Evolutionary conservation across 2,113 vertebrate species (phyloP).

Genomic region (Apaloderma vittatum): DNA sequence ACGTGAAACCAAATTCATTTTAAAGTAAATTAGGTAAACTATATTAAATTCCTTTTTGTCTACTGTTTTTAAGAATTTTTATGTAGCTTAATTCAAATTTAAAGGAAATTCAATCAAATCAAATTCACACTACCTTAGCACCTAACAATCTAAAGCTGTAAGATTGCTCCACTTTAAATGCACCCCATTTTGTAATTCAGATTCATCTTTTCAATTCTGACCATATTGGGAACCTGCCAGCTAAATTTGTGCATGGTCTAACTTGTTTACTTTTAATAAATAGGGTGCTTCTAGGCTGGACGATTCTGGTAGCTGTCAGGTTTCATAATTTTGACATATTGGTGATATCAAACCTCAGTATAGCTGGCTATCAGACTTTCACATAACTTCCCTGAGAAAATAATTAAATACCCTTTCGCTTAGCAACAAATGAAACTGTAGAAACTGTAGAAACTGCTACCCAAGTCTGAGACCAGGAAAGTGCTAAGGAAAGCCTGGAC

Average conservation of each 20-base stretch:
- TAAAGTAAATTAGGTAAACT: background rate
- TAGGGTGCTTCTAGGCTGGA: background rate
- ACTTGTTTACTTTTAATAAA: background rate
- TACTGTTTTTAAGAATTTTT: background rate
- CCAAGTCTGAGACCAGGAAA: background rate
- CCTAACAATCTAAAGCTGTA: background rate
- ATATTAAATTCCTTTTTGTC: background rate
- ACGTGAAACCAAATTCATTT: background rate
- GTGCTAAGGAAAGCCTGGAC: background rate
- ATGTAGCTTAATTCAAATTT: background rate
- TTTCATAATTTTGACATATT: background rate
- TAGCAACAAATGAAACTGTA: background rate
- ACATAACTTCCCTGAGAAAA: background rate
- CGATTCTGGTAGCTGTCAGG: background rate
- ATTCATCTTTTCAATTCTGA: background rate
- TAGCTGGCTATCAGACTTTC: background rate
- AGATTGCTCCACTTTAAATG: background rate
- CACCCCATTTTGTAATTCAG: background rate
- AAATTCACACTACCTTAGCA: background rate
- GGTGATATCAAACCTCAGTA: background rate
- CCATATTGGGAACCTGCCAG: background rate
- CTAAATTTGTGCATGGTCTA: background rate
- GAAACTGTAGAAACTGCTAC: background rate
- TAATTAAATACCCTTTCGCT: background rate
- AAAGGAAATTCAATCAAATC: background rate